Evolutionary conservation across 2,113 vertebrate genomes (phyloP).

Genomic region (Ovis aries): DNA sequence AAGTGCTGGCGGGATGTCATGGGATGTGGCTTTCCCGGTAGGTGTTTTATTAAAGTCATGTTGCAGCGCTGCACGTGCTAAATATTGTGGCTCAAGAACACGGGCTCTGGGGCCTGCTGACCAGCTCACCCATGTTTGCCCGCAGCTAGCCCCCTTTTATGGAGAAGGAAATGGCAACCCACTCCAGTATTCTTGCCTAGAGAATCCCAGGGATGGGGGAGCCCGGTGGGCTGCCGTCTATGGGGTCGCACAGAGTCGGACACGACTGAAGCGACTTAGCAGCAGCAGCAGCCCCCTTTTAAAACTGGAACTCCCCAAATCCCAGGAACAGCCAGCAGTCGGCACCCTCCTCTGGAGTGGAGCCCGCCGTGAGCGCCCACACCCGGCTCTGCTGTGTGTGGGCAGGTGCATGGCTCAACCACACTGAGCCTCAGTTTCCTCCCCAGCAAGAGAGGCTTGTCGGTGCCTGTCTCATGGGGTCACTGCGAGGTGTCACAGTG

Average conservation of each 20-base stretch:
- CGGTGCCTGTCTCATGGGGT: rapidly evolving
- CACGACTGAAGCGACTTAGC: no score
- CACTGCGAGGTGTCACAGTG: neutral
- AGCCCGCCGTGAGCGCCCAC: neutral
- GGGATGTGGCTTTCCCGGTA: neutral
- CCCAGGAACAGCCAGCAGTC: neutral
- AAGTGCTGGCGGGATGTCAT: neutral
- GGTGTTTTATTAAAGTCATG: neutral
- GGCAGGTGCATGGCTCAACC: rapidly evolving
- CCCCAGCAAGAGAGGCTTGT: neutral
- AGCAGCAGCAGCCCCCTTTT: neutral
- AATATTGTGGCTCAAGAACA: rapidly evolving
- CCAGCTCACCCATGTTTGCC: neutral
- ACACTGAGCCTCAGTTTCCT: neutral
- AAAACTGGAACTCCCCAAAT: neutral
- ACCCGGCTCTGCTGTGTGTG: neutral
- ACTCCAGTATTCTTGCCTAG: no score
- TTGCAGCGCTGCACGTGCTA: no score
- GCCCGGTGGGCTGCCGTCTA: no score
- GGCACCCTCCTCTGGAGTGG: neutral
- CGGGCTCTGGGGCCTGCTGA: neutral
- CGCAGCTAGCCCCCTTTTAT: no score
- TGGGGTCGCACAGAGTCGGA: no score
- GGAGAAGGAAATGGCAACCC: no score
- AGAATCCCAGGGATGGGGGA: no score